These are phyloP conservation scores for Aegypius monachus DNA, from an alignment of 2,113 vertebrate species.

Conservation along the genomic window DNA sequence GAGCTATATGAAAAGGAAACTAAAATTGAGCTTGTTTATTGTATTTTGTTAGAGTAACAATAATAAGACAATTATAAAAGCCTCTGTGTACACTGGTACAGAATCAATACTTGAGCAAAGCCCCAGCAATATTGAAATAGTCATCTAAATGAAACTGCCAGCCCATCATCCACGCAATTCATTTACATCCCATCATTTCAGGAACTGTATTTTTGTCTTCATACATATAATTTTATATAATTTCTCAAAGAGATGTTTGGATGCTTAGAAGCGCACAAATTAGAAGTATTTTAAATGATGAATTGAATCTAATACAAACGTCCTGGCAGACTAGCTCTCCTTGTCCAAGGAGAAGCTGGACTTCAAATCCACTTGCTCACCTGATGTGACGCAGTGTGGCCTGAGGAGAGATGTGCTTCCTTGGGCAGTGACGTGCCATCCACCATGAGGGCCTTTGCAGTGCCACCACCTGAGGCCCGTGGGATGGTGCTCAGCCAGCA, in stretches of 20 bases:
- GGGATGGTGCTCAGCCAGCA: not conserved
- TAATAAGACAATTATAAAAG: not conserved
- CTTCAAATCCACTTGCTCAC: not conserved
- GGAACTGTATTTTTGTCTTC: not conserved
- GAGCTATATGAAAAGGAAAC: not conserved
- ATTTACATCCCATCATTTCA: not conserved
- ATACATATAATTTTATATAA: rapidly evolving
- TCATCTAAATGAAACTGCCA: not conserved
- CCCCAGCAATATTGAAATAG: not conserved
- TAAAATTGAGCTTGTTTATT: not conserved
- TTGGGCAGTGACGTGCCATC: not conserved
- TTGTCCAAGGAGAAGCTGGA: not conserved
- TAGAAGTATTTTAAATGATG: not conserved
- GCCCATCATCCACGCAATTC: not conserved
- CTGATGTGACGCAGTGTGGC: not conserved
- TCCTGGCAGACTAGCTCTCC: not conserved
- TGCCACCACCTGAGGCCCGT: not conserved
- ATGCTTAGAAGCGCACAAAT: not conserved
- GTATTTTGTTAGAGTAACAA: not conserved
- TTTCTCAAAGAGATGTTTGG: not conserved
- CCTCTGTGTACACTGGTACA: not conserved
- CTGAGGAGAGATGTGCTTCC: not conserved
- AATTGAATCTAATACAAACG: not conserved
- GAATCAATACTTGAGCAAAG: not conserved
- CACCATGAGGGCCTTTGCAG: rapidly evolving